Conservation (phyloP, 2,113 vertebrate genomes). For the Zosterops hypoxanthus region DNA sequence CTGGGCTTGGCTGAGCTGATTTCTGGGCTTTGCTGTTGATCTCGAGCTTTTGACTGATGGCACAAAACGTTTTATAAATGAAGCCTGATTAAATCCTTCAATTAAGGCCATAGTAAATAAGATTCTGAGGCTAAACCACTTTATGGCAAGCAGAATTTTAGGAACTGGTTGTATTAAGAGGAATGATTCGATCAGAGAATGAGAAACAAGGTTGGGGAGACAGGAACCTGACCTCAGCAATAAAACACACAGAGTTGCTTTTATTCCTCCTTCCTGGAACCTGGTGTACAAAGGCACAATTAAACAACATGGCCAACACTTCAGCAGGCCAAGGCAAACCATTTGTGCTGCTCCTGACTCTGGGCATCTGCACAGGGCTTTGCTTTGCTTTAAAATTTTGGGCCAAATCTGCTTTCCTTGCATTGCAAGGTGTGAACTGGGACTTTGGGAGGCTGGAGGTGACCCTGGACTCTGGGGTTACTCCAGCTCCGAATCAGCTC, state of each 20-base stretch:
- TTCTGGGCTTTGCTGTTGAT: background rate
- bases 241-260: background rate
- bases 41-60: background rate
- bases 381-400: background rate
- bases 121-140: background rate
- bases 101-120: background rate
- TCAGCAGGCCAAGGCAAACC: constrained; percentile 21
- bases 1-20: background rate
- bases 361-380: background rate
- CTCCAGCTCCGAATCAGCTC: background rate
- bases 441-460: background rate
- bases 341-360: background rate
- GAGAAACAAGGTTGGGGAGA: background rate
- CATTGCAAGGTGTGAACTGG: background rate
- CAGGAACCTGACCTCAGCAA: constrained; percentile 35
- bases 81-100: background rate
- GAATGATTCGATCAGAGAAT: constrained; percentile 15
- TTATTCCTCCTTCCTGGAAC: background rate
- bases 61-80: background rate
- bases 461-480: background rate
- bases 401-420: background rate
- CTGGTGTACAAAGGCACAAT: background rate
- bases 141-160: background rate
- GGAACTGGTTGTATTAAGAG: background rate
- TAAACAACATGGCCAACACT: background rate